phyloP scores from a whole-genome alignment of 2,113 vertebrate genomes.

The Sminthopsis crassicaudata region DNA sequence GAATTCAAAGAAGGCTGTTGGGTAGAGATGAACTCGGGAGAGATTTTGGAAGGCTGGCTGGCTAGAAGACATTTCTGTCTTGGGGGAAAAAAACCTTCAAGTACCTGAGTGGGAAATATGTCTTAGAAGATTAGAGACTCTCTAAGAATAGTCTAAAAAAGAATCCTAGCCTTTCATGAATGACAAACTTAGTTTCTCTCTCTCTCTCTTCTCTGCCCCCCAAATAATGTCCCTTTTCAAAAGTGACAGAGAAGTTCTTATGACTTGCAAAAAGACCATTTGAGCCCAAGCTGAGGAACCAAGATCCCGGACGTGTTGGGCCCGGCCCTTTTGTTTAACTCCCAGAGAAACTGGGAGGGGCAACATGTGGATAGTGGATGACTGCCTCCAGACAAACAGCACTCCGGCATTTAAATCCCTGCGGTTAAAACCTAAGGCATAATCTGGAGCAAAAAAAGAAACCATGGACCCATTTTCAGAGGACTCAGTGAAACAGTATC shows the following conservation, averaged over 20 bases:
- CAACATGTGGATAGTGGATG: neutral
- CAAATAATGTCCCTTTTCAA: neutral
- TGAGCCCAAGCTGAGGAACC: constrained; percentile 5
- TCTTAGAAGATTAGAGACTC: neutral
- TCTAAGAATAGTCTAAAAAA: neutral
- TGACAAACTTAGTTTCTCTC: neutral
- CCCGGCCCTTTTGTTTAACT: neutral
- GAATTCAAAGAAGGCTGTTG: neutral
- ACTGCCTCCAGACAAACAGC: neutral
- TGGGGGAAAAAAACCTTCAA: neutral
- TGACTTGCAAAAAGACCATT: constrained; percentile 16
- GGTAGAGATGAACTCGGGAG: constrained; percentile 17
- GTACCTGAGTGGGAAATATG: neutral
- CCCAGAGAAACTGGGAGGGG: constrained; percentile 25
- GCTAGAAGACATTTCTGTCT: constrained; percentile 3
- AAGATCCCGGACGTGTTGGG: neutral
- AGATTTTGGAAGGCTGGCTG: neutral
- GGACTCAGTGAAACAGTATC: constrained; percentile 81
- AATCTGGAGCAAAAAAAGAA: constrained; percentile 46
- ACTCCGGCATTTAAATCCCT: neutral
- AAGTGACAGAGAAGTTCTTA: constrained; percentile 9
- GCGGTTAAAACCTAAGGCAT: constrained; percentile 39
- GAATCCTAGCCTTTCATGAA: neutral
- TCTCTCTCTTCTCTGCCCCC: neutral
- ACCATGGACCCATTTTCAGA: constrained; percentile 83